Base-by-base conservation (phyloP, 2,888 invertebrate species). In the Chloroclysta siterata region DNA sequence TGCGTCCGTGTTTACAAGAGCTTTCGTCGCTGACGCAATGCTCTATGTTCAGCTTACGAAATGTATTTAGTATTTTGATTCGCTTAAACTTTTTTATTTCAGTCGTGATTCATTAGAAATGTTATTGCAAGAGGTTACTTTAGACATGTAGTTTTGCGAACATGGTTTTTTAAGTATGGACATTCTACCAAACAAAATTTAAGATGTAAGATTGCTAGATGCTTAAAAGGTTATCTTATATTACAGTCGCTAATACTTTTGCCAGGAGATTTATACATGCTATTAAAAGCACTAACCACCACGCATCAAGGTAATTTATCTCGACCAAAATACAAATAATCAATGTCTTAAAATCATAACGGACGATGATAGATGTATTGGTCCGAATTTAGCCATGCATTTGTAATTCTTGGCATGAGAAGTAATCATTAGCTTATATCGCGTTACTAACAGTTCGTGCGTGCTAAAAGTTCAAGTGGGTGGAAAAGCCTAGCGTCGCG, bases 1-100 rank as follows among this genome's bases (percentile, higher is more conserved):
- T 88, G 82, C 80, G 89, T 86, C 81, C 79, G 74, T 89, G 90
- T 90, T 91, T 90, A 90, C 87, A 85, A 81, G 74, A 84, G 82
- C 82, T 85, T 85, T 84, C 79, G 83, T 68, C 72, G 76, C 79
- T 90, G 90, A 89, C 89, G 90, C 83, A 90, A 89, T 74, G 72
- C 55, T 76, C 77, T 78, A 77, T 80, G 78, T 81, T 78, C 77
- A 62, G 53, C 59, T 57, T 65, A 66, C 48, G 56, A 62, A 62
- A 68, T 55, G 44, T 4, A 48, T 39, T 53, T 48, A 3, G 17
- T 39, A 48, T 6, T 47, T 48, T 53, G 11, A 54, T 54, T 54
- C 44, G 50, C 11, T 22, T 36, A 33, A 33, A 15, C 5, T 44
- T 44, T 52, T 46, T 14, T 8, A 15, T 15, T 15, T 14, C 2